Evolutionary conservation across 2,888 invertebrate species (phyloP).

Genomic region (Epistrophe eligans): DNA sequence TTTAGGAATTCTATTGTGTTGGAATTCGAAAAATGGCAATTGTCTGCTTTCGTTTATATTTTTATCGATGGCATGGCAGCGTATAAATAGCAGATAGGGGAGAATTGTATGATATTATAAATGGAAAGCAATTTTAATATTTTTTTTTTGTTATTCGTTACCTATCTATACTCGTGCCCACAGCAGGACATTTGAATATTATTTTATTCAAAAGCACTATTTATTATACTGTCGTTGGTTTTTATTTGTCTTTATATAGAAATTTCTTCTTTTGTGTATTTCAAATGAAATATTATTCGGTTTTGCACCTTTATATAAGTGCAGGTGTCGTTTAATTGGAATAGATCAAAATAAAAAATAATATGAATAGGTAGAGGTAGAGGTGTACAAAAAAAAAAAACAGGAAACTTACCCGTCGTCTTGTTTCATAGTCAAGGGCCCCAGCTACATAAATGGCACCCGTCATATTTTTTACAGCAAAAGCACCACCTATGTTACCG

Average conservation of each 20-base stretch:
- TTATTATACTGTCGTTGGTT: background rate
- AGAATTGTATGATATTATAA: conserved; percentile 21
- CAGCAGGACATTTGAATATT: conserved; percentile 50
- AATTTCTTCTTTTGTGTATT: conserved; percentile 21
- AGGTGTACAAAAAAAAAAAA: too few species aligned
- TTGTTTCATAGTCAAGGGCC: conserved; percentile 97
- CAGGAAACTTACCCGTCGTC: conserved; percentile 92
- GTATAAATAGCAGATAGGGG: background rate
- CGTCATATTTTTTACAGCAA: conserved; percentile 99
- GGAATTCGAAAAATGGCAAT: conserved; percentile 36
- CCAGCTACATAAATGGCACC: conserved; percentile 99
- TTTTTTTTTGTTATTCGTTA: background rate
- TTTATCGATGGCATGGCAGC: background rate
- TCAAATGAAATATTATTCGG: conserved; percentile 25
- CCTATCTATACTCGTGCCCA: background rate
- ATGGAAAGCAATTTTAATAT: conserved; percentile 22
- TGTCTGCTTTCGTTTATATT: conserved; percentile 34
- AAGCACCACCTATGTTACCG: conserved; percentile 99
- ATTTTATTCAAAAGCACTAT: conserved; percentile 46
- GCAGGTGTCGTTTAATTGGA: conserved; percentile 28
- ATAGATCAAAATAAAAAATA: background rate
- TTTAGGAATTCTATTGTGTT: conserved; percentile 51
- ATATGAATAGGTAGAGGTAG: too few species aligned
- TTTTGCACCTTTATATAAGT: conserved; percentile 24
- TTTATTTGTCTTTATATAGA: background rate